These are phyloP conservation scores for Trachymyrmex cornetzi DNA, from an alignment of 1,140 invertebrate genomes.

Conservation along the genomic window DNA sequence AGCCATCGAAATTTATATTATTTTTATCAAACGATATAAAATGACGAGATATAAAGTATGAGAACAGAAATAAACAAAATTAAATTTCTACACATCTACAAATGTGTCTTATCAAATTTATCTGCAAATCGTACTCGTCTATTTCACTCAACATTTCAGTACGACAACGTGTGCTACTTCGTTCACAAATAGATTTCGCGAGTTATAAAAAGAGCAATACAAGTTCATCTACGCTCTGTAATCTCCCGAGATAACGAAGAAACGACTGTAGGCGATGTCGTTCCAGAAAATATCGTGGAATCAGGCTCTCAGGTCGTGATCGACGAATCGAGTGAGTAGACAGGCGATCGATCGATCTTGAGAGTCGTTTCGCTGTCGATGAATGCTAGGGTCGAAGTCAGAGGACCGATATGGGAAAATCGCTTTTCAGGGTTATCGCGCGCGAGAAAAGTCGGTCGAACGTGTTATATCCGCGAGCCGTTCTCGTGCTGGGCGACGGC, in stretches of 20 bases:
- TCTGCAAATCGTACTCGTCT: background rate
- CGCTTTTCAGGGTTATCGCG: constrained; percentile 69
- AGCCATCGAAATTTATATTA: background rate
- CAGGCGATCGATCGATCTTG: constrained; percentile 58
- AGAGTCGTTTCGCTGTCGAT: constrained; percentile 45
- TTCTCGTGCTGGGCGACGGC: constrained; percentile 46
- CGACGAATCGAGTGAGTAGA: constrained; percentile 56
- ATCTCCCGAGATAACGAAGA: constrained; percentile 59
- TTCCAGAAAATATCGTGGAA: constrained; percentile 61
- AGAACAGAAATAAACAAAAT: background rate
- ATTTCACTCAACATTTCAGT: background rate
- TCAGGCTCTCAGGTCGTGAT: constrained; percentile 59
- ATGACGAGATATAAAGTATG: background rate
- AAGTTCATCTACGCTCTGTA: constrained; percentile 32
- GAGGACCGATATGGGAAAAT: constrained; percentile 69
- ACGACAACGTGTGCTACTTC: background rate
- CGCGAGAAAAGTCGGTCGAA: constrained; percentile 61
- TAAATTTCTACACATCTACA: background rate
- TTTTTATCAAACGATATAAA: background rate
- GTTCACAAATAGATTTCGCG: constrained; percentile 21
- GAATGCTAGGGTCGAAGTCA: constrained; percentile 17
- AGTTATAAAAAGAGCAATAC: background rate
- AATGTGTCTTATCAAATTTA: background rate
- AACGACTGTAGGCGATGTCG: constrained; percentile 62
- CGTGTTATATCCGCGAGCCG: constrained; percentile 67